Evolutionary conservation across 2,888 invertebrate genomes (phyloP), one percentile per base, ranked within the genome.

Genomic region (Trachelus tabidus): DNA sequence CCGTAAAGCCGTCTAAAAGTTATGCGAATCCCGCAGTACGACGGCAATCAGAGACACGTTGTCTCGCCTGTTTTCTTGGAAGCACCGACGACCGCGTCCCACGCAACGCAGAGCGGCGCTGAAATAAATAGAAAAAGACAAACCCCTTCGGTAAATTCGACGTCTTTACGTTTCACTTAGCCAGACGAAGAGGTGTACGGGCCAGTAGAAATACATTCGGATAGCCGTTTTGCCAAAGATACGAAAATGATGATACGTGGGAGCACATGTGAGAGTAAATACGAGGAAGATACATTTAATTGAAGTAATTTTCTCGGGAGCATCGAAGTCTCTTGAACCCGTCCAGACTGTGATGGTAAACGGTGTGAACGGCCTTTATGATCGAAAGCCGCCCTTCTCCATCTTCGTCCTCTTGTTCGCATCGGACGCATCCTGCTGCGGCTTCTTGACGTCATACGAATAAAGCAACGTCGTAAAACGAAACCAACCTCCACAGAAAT

Each of bases 401-500:
- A 15, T 78, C 76, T 79, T 77, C 77, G 75, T 74, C 76, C 80
- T 73, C 73, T 56, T 71, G 73, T 56, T 73, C 68, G 73, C 77
- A 76, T 76, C 71, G 71, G 34, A 76, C 69, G 76, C 34, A 31
- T 56, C 34, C 56, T 71, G 71, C 71, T 34, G 76, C 75, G 74
- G 68, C 40, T 37, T 83, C 81, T 85, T 88, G 88, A 88, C 88
- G 88, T 88, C 88, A 88, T 83, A 83, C 79, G 80, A 81, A 84
- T 84, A 81, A 82, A 84, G 81, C 82, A 83, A 81, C 82, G 82
- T 81, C 85, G 85, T 87, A 86, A 87, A 87, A 85, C 81, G 85
- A 83, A 85, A 85, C 79, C 85, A 82, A 83, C 83, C 76, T 80
- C 82, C 79, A 85, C 83, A 83, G 83, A 86, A 84, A 85, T 85